Percentiles rank a stretch among this genome's conserved stretches.
Conservation (phyloP, 2,113 vertebrate species). For the Brachionichthys hirsutus region DNA sequence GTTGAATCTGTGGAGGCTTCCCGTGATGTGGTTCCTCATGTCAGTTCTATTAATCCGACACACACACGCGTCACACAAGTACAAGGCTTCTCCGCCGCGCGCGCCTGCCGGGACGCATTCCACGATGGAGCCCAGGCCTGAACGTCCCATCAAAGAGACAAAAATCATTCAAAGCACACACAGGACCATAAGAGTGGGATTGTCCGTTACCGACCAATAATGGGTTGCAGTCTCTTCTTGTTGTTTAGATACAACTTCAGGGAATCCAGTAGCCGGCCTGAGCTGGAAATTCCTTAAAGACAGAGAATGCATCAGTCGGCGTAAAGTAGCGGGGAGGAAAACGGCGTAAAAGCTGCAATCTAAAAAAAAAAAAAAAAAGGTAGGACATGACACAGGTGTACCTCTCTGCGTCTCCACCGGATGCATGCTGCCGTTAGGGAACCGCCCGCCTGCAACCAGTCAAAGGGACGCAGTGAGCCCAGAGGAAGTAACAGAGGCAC, state of each 20-base stretch:
- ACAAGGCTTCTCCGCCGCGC: conserved; percentile 32
- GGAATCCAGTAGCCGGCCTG: conserved; percentile 60
- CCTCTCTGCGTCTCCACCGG: no score
- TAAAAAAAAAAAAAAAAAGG: no score
- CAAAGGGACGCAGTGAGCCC: no score
- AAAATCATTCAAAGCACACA: not conserved
- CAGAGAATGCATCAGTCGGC: not conserved
- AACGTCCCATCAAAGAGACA: conserved; percentile 9
- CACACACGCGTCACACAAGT: conserved; percentile 66
- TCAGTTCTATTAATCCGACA: conserved; percentile 60
- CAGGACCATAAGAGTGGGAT: not conserved
- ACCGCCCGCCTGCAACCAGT: no score
- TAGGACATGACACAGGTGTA: no score
- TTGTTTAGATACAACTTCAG: conserved; percentile 64
- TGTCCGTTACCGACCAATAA: conserved; percentile 61
- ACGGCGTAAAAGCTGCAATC: no score
- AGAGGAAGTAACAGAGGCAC: no score
- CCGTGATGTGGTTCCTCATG: conserved; percentile 71
- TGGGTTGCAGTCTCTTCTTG: conserved; percentile 66
- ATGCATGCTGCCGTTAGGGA: no score
- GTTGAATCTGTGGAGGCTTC: conserved; percentile 71
- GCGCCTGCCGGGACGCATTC: conserved; percentile 61
- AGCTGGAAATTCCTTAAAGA: conserved; percentile 32
- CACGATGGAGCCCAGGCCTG: conserved; percentile 64
- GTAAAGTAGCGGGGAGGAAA: no score